A percentile compares a stretch with the other conserved stretches of the same genome.
phyloP scores from a whole-genome alignment of 2,888 invertebrate genomes.

The Protodeltote pygarga region DNA sequence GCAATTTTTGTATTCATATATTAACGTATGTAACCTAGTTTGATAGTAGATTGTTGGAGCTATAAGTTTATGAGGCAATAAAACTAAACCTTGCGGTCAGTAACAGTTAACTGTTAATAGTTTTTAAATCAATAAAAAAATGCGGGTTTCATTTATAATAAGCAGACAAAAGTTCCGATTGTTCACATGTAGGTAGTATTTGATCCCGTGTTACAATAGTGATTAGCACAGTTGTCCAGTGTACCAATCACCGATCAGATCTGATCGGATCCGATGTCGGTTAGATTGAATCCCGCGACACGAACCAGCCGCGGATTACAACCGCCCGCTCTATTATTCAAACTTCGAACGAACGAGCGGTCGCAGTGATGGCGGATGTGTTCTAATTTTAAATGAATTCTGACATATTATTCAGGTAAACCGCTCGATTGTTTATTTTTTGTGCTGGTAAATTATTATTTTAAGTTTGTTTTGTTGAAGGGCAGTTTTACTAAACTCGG shows the following conservation, averaged over 20 bases:
- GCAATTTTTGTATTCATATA: too few relatives aligned
- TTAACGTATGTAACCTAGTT: too few relatives aligned
- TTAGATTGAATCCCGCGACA: constrained; percentile 46
- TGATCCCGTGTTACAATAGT: constrained; percentile 7
- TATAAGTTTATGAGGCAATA: too few relatives aligned
- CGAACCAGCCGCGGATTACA: constrained; percentile 40
- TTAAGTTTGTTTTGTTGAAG: too few relatives aligned
- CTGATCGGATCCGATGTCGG: constrained; percentile 32
- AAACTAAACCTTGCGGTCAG: too few relatives aligned
- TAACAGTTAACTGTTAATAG: too few relatives aligned
- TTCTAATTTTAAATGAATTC: too few relatives aligned
- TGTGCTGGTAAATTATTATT: background rate
- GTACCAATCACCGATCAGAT: constrained; percentile 32
- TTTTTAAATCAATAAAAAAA: too few relatives aligned
- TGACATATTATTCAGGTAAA: background rate
- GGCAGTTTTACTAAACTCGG: too few relatives aligned
- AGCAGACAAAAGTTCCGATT: background rate
- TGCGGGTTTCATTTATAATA: too few relatives aligned
- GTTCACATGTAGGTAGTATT: background rate
- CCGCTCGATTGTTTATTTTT: background rate
- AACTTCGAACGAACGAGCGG: constrained; percentile 18
- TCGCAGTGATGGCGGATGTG: constrained; percentile 2
- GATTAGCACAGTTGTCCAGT: constrained; percentile 24
- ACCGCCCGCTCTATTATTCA: constrained; percentile 47
- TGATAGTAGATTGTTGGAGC: too few relatives aligned